A percentile compares a stretch with the other conserved stretches of the same genome.
Conservation (phyloP, 2,113 vertebrate genomes). For the Pithys albifrons region DNA sequence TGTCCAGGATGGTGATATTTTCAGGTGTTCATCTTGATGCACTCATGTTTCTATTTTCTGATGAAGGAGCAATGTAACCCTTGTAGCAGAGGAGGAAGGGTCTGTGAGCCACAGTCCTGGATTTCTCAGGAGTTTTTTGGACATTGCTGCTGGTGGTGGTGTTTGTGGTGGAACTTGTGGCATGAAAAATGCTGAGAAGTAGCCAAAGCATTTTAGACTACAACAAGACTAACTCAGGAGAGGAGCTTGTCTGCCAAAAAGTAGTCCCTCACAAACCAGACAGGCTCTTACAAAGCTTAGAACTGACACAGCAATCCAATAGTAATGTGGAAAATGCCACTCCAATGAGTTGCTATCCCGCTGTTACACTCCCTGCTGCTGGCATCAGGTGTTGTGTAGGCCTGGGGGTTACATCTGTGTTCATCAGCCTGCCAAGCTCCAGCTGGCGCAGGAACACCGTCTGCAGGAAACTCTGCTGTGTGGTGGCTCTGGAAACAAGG, state of each 20-base stretch:
- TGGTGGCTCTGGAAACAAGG: neutral
- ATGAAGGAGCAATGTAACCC: neutral
- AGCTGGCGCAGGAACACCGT: accelerated
- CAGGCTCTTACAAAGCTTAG: neutral
- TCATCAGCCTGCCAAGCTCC: accelerated
- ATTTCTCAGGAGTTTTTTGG: neutral
- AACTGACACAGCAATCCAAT: accelerated
- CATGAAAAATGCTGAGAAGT: neutral
- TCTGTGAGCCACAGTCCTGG: neutral
- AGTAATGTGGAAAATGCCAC: neutral
- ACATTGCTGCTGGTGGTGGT: neutral
- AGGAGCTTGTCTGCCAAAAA: neutral
- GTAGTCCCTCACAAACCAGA: neutral
- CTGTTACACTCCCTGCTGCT: neutral
- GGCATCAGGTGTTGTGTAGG: neutral
- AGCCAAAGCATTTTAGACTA: neutral
- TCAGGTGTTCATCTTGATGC: neutral
- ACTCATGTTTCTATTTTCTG: neutral
- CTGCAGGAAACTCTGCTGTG: neutral
- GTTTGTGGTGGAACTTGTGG: neutral
- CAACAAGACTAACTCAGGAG: neutral
- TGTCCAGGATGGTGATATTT: neutral
- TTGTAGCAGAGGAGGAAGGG: neutral
- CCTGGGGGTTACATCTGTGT: neutral
- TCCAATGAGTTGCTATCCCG: accelerated